These are phyloP conservation scores for Erebia ligea DNA, from an alignment of 2,888 invertebrate species.

Conservation along the genomic window DNA sequence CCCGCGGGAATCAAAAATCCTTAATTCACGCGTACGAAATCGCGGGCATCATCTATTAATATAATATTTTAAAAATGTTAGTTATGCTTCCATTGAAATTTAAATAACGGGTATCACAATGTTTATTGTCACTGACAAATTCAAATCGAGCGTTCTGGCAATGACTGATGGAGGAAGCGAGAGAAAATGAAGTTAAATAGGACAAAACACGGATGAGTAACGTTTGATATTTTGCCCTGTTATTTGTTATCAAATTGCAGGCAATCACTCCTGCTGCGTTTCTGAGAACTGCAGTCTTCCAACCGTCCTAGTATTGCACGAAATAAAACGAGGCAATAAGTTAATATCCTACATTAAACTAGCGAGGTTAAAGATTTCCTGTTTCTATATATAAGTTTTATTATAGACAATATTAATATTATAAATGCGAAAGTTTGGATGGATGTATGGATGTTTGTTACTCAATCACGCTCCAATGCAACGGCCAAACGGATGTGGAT, in stretches of 20 bases:
- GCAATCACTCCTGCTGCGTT: constrained; percentile 38
- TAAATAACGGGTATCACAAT: constrained; percentile 5
- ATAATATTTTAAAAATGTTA: neutral
- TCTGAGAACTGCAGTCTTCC: constrained; percentile 35
- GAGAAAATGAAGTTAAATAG: constrained; percentile 40
- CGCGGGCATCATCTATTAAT: neutral
- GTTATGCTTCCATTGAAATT: neutral
- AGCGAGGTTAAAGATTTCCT: constrained; percentile 1
- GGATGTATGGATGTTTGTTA: no score
- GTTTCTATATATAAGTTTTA: constrained; percentile 11
- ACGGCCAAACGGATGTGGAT: no score
- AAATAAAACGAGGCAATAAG: constrained; percentile 15
- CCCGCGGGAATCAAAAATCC: no score
- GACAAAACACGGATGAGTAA: constrained; percentile 58
- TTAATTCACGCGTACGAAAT: no score
- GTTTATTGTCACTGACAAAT: constrained; percentile 28
- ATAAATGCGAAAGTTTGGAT: no score
- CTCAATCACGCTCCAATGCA: no score
- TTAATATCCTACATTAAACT: constrained; percentile 3
- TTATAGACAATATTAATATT: no score
- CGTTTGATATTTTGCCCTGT: constrained; percentile 66
- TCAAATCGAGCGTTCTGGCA: constrained; percentile 35
- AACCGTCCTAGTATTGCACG: constrained; percentile 26
- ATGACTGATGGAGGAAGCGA: constrained; percentile 38
- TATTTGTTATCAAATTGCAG: constrained; percentile 61